Base-by-base conservation (phyloP, 2,888 invertebrate species). In the Drosophila quasianomalipes region DNA sequence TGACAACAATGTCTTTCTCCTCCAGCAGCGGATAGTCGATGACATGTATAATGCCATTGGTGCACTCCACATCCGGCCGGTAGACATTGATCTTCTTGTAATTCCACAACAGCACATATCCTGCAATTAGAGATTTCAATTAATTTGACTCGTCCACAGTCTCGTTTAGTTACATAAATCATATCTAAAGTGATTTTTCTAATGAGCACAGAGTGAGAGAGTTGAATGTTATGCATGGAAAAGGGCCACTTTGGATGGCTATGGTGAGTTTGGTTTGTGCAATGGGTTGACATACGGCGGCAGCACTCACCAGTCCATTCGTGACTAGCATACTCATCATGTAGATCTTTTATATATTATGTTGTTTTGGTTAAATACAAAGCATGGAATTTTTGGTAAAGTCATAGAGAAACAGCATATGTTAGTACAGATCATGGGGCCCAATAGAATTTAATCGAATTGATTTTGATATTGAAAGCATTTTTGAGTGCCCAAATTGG, bases 1-100 rank as follows among this genome's bases (percentile, higher is more conserved):
- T 86, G 68, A 97, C 96, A 79, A 95, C 95, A 76, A 98, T 96
- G 93, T 98, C 98, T 89, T 96, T 96, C 89, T 97, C 97, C 91
- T 96, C 95, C 72, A 98, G 94, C 91, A 99, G 96, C 7, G 98
- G 98, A 82, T 95, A 95, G 92, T 98, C 98, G 91, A 99, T 98
- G 76, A 98, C 97, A 93, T 99, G 98, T 85, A 99, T 98, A 85
- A 98, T 97, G 61, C 99, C 99, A 92, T 99, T 99, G 93, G 97
- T 98, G 93, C 98, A 98, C 91, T 97, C 97, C 6, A 99, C 97
- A 93, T 99, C 98, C 31, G 98, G 97, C 79, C 98, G 96, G 93
- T 96, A 96, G 58, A 98, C 97, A 88, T 96, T 96, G 87, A 98
- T 97, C 95, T 96, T 96, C 92, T 96, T 96, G 74, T 96, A 96